phyloP scores from a whole-genome alignment of 1,140 invertebrate genomes.

The Trichonephila inaurata region DNA sequence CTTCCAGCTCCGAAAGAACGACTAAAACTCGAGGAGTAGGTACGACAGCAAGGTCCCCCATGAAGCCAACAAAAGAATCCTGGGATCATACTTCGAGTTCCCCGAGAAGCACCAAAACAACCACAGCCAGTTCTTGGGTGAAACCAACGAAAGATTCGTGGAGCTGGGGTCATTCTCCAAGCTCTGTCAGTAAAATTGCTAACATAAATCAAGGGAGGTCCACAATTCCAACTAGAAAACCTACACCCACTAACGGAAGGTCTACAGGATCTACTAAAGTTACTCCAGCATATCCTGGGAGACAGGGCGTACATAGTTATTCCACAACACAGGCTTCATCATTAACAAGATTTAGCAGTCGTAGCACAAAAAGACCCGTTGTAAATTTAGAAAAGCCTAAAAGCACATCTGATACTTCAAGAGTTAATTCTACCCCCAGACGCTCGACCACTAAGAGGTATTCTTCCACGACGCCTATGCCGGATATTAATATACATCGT shows the following conservation, averaged over 20 bases:
- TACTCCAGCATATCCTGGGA: slow-evolving; percentile 8
- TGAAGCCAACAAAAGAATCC: neutral
- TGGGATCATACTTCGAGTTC: neutral
- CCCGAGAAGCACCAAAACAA: neutral
- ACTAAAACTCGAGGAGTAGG: too few relatives aligned
- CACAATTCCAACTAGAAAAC: neutral
- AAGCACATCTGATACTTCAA: neutral
- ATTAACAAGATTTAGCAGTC: neutral
- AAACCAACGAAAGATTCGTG: neutral
- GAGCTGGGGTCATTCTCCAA: too few relatives aligned
- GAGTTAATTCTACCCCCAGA: neutral
- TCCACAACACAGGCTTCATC: neutral
- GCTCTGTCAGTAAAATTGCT: too few relatives aligned
- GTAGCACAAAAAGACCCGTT: neutral
- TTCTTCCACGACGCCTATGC: neutral
- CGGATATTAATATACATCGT: slow-evolving; percentile 18
- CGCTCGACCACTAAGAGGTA: neutral
- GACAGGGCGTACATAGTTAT: neutral
- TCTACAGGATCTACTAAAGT: neutral
- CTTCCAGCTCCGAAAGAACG: too few relatives aligned
- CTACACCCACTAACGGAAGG: neutral
- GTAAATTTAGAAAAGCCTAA: neutral
- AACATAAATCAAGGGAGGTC: too few relatives aligned
- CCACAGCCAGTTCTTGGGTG: neutral
- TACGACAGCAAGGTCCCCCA: neutral